Conservation (phyloP, 2,113 vertebrate species). For the Sceloporus undulatus region DNA sequence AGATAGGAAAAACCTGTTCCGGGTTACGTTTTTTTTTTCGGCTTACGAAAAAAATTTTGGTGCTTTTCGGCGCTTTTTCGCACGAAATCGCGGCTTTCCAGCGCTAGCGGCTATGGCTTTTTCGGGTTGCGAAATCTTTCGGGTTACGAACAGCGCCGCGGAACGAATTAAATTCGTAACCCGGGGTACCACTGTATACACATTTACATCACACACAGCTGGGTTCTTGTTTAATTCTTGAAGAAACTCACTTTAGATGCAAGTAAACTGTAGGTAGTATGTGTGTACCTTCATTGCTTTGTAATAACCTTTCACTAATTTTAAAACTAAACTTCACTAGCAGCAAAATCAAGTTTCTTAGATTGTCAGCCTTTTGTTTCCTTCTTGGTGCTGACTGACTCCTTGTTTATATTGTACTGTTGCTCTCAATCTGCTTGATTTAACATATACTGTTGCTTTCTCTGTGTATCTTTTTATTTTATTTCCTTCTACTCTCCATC, state of each 20-base stretch:
- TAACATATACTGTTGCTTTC: slow-evolving; percentile 71
- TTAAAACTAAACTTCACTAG: slow-evolving; percentile 27
- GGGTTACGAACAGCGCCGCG: too few relatives aligned
- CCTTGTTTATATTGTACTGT: slow-evolving; percentile 64
- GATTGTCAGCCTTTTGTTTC: slow-evolving; percentile 23
- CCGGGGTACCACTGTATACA: too few relatives aligned
- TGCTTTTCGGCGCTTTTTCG: too few relatives aligned
- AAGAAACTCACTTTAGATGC: neutral
- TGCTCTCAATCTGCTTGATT: slow-evolving; percentile 65
- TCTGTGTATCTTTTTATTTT: slow-evolving; percentile 72
- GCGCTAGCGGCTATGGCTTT: too few relatives aligned
- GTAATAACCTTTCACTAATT: slow-evolving; percentile 34
- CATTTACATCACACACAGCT: neutral
- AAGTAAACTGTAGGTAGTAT: slow-evolving; percentile 16
- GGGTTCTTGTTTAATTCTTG: slow-evolving; percentile 46
- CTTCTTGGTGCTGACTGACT: slow-evolving; percentile 34
- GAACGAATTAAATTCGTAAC: too few relatives aligned
- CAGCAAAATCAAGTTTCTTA: slow-evolving; percentile 39
- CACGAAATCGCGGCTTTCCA: too few relatives aligned
- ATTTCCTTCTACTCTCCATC: slow-evolving; percentile 64
- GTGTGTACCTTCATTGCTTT: slow-evolving; percentile 30
- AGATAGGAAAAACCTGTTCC: too few relatives aligned
- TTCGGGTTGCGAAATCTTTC: too few relatives aligned
- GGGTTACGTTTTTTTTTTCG: too few relatives aligned
- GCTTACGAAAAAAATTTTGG: too few relatives aligned